A percentile compares a stretch with the other conserved stretches of the same genome.
These are phyloP conservation scores for Diglossa cyanea DNA, from an alignment of 2,797 vertebrate genomes.

Conservation along the genomic window DNA sequence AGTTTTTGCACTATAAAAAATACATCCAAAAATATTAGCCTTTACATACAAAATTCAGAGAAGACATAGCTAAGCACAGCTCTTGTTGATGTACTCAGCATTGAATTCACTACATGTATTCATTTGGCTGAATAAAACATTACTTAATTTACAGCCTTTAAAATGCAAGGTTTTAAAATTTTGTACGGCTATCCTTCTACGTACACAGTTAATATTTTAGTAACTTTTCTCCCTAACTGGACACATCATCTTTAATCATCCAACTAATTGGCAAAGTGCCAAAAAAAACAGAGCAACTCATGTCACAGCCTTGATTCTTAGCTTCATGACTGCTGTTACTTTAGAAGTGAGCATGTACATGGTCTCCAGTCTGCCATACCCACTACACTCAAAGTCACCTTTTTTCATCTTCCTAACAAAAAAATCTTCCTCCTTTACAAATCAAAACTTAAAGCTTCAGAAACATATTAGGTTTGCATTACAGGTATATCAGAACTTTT, in stretches of 20 bases:
- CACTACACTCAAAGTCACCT: not conserved
- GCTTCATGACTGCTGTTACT: not conserved
- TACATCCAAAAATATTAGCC: not conserved
- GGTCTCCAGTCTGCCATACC: not conserved
- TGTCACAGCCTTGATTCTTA: not conserved
- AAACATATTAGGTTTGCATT: not conserved
- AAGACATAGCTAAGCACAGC: not conserved
- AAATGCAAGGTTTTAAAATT: not conserved
- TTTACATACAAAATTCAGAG: not conserved
- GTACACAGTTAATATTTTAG: not conserved
- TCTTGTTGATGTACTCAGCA: not conserved
- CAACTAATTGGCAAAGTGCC: not conserved
- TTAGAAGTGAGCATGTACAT: not conserved
- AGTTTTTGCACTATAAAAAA: not conserved
- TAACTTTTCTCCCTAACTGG: not conserved
- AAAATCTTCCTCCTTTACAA: not conserved
- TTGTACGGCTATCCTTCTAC: not conserved
- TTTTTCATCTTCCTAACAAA: not conserved
- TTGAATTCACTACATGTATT: not conserved
- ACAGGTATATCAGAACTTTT: not conserved
- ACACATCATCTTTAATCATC: not conserved
- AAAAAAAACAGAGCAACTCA: not conserved
- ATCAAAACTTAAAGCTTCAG: not conserved
- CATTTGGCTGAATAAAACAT: not conserved
- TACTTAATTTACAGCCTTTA: not conserved